Evolutionary conservation across 2,888 invertebrate genomes (phyloP).

Genomic region (Pollenia angustigena): DNA sequence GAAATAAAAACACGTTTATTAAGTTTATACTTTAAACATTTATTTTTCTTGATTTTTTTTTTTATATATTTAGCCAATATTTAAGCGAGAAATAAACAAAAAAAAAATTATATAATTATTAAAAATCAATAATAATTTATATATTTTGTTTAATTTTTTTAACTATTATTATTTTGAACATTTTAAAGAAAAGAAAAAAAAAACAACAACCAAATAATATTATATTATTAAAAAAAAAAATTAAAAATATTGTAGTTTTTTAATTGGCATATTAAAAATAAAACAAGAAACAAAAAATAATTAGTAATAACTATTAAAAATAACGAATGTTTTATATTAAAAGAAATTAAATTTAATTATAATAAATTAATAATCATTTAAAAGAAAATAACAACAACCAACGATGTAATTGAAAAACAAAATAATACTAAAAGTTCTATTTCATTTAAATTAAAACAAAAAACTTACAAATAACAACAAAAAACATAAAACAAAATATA

Average conservation of each 20-base stretch:
- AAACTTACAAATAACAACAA: slow-evolving; percentile 18
- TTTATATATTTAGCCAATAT: slow-evolving; percentile 60
- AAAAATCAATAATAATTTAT: slow-evolving; percentile 18
- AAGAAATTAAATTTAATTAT: slow-evolving; percentile 25
- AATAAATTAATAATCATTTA: slow-evolving; percentile 53
- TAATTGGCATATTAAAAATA: slow-evolving; percentile 56
- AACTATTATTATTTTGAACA: slow-evolving; percentile 18
- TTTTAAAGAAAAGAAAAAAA: background rate
- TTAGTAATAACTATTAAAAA: slow-evolving; percentile 50
- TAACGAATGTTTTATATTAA: slow-evolving; percentile 65
- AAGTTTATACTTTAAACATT: slow-evolving; percentile 14
- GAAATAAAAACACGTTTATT: no score
- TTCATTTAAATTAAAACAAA: slow-evolving; percentile 65
- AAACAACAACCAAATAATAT: slow-evolving; percentile 55
- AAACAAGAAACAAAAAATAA: slow-evolving; percentile 32
- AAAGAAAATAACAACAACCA: slow-evolving; percentile 60
- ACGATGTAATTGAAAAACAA: slow-evolving; percentile 69
- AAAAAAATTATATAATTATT: slow-evolving; percentile 7
- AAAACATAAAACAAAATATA: slow-evolving; percentile 61
- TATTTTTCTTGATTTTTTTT: slow-evolving; percentile 29
- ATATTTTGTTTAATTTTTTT: background rate
- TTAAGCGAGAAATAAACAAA: slow-evolving; percentile 48
- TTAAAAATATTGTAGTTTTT: slow-evolving; percentile 48
- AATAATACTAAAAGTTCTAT: slow-evolving; percentile 65
- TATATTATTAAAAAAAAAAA: slow-evolving; percentile 29